phyloP scores from a whole-genome alignment of 23 tunicate species.

The Ciona savignyi region DNA sequence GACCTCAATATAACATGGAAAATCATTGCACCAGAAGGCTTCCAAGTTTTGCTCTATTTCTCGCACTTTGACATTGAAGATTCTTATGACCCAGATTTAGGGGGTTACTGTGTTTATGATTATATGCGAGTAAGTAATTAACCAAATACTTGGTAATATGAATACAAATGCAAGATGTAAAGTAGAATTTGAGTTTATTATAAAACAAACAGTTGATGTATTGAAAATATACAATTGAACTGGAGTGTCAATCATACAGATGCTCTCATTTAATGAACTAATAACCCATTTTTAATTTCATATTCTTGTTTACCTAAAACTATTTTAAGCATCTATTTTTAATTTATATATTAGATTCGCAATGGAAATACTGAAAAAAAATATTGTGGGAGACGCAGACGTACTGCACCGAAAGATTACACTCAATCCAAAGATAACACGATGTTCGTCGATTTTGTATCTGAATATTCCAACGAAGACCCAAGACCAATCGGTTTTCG shows the following conservation, averaged over 20 bases:
- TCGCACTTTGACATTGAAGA: slow-evolving; percentile 65
- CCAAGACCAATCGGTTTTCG: slow-evolving; percentile 45
- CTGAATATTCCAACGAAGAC: slow-evolving; percentile 76
- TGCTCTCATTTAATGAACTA: too few species aligned
- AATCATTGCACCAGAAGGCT: slow-evolving; percentile 37
- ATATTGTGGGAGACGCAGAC: neutral
- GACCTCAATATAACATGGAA: slow-evolving; percentile 46
- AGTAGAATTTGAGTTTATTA: too few species aligned
- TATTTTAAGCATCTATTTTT: too few species aligned
- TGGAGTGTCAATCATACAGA: too few species aligned
- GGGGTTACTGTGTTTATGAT: slow-evolving; percentile 75
- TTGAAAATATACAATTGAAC: neutral
- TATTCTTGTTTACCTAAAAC: too few species aligned
- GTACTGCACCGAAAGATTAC: neutral
- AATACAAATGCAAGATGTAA: too few species aligned
- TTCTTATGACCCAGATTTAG: slow-evolving; percentile 57
- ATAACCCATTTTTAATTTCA: too few species aligned
- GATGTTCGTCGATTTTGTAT: slow-evolving; percentile 42
- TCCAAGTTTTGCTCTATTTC: slow-evolving; percentile 42
- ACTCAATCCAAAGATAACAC: slow-evolving; percentile 21
- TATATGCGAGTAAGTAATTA: slow-evolving; percentile 52
- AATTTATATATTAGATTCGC: too few species aligned
- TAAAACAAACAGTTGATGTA: too few species aligned
- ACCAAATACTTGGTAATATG: too few species aligned
- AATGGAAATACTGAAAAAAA: neutral